phyloP scores from a whole-genome alignment of 1,140 invertebrate species.

The Panagrolaimus sp. region DNA sequence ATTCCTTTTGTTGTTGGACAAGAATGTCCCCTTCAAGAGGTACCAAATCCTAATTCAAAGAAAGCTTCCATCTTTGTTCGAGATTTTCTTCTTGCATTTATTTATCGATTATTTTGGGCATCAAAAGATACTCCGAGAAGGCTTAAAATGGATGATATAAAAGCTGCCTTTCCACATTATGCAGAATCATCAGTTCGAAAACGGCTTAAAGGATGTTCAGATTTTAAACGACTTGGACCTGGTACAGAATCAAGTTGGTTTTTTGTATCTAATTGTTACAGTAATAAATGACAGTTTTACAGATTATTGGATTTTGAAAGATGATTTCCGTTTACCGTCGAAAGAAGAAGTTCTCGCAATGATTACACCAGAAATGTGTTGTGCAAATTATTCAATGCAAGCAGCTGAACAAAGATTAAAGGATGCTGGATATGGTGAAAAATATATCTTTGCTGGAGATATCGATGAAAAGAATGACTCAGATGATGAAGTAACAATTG shows the following conservation, averaged over 20 bases:
- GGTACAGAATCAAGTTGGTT: no score
- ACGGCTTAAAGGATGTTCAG: constrained; percentile 89
- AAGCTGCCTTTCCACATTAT: constrained; percentile 68
- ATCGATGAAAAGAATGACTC: constrained; percentile 91
- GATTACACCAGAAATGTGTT: constrained; percentile 97
- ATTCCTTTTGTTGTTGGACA: constrained; percentile 87
- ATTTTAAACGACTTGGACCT: constrained; percentile 89
- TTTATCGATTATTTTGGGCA: constrained; percentile 96
- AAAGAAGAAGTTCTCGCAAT: constrained; percentile 96
- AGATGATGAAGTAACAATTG: constrained; percentile 90
- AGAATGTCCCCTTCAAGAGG: constrained; percentile 92
- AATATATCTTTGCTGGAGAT: constrained; percentile 84
- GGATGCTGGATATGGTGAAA: constrained; percentile 95
- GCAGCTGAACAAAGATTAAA: constrained; percentile 71
- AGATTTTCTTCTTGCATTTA: constrained; percentile 96
- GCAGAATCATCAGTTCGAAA: constrained; percentile 68
- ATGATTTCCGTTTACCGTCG: constrained; percentile 70
- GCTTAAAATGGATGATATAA: constrained; percentile 99
- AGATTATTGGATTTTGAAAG: constrained; percentile 43
- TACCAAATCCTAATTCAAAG: constrained; percentile 97
- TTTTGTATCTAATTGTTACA: no score
- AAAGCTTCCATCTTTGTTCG: constrained; percentile 93
- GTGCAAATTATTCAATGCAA: constrained; percentile 94
- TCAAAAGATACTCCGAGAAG: constrained; percentile 79
- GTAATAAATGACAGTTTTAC: no score